Percentiles rank a stretch among this genome's conserved stretches.
Conservation (phyloP, 1,140 invertebrate species). For the Nebria ingens region DNA sequence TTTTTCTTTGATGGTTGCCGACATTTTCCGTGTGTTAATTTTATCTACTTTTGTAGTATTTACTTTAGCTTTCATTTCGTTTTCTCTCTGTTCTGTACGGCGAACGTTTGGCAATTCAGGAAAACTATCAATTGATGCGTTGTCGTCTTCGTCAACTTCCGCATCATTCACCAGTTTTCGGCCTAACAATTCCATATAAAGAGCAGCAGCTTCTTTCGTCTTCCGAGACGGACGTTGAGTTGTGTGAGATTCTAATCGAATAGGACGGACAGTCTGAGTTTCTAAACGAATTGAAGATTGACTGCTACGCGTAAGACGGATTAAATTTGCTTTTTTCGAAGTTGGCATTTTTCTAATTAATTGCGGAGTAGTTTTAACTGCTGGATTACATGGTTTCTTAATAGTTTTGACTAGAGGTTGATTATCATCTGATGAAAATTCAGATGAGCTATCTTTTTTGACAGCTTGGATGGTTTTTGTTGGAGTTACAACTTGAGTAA, state of each 20-base stretch:
- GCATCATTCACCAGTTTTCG: slow-evolving; percentile 48
- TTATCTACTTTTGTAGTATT: slow-evolving; percentile 20
- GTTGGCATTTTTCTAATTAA: slow-evolving; percentile 17
- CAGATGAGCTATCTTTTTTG: slow-evolving; percentile 22
- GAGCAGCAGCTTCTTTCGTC: slow-evolving; percentile 63
- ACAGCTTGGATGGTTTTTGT: slow-evolving; percentile 5
- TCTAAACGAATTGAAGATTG: slow-evolving; percentile 14
- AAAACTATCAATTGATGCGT: slow-evolving; percentile 52
- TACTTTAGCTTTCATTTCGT: slow-evolving; percentile 41
- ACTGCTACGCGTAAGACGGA: slow-evolving; percentile 23
- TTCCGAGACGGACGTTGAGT: slow-evolving; percentile 48
- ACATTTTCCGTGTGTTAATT: slow-evolving; percentile 29
- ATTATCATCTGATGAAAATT: slow-evolving; percentile 36
- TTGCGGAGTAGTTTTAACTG: slow-evolving; percentile 18
- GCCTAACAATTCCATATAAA: slow-evolving; percentile 64
- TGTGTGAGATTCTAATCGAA: neutral
- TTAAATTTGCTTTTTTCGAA: slow-evolving; percentile 30
- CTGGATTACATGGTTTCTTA: slow-evolving; percentile 27
- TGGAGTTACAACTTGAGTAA: neutral
- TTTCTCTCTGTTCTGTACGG: slow-evolving; percentile 48
- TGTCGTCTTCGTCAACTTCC: slow-evolving; percentile 49
- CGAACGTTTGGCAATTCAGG: slow-evolving; percentile 54
- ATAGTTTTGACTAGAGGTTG: slow-evolving; percentile 34
- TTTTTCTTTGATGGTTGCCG: slow-evolving; percentile 17
- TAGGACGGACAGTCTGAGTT: slow-evolving; percentile 12